Base-by-base conservation (phyloP, 2,797 vertebrate genomes). In the Oceanodroma leucorhoa region DNA sequence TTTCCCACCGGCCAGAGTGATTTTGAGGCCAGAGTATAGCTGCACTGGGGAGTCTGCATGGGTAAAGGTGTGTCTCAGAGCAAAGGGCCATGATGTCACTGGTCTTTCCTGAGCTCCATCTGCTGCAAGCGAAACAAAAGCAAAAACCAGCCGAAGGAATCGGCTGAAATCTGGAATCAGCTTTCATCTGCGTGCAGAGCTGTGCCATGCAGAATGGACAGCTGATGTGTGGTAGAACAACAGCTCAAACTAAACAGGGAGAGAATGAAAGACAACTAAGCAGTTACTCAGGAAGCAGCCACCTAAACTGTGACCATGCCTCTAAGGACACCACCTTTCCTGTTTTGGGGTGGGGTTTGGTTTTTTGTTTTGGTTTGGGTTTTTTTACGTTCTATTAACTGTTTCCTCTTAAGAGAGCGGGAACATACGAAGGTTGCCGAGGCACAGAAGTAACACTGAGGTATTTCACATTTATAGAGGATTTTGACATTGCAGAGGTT, bases 301-400 rank as follows among this genome's bases (percentile, higher is more conserved):
- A 40, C 53, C 57, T 22, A 38, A 72, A 7, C 38, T 40, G 79
- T 38, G 50, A 61, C 58, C 50, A 0, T 18, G 30, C 58, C 20
- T 65, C 3, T 21, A 27, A 61, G 41, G 38, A 48, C 54, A 72
- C 41, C 57, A n/a, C 83, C 75, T 89, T 93, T 90, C 92, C 92
- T 91, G 66, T 71, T 76, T 46, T 20, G 26, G 38, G 58, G 77
- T 69, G 67, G 19, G 14, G 53, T 11, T 66, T 24, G 32, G 2
- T 1, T 3, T 10, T 61, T 51, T 57, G 20, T 36, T 80, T 75
- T 30, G 38, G 1, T 69, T 72, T 26, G 26, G 5, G 6, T 6
- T 54, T 73, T 62, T 87, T 78, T 34, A 24, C 23, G 4, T 91
- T 57, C 7, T 45, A 4, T 73, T 62, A 58, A 51, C 53, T 51